Conservation (phyloP, 2,797 vertebrate genomes). For the Sparus aurata region DNA sequence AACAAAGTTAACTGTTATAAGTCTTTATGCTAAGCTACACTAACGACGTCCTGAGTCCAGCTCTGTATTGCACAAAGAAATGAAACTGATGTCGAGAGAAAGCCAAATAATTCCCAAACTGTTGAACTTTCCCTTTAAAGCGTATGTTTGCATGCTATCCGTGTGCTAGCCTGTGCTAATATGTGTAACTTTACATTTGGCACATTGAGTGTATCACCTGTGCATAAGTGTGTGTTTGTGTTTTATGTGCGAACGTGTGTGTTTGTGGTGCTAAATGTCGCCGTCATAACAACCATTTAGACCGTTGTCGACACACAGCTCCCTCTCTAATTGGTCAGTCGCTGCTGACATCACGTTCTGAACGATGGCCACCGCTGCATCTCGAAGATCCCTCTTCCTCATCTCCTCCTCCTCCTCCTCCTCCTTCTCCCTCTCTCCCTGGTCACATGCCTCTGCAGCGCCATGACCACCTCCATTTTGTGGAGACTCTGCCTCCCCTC, state of each 20-base stretch:
- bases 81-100: not conserved
- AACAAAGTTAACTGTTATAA: not conserved
- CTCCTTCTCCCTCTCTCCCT: constrained; percentile 60
- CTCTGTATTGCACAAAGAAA: not conserved
- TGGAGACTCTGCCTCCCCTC: constrained; percentile 33
- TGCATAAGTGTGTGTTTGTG: not conserved
- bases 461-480: constrained; percentile 53
- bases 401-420: constrained; percentile 68
- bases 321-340: constrained; percentile 83
- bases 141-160: not conserved
- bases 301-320: constrained; percentile 75
- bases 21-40: constrained; percentile 31
- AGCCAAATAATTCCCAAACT: not conserved
- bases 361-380: constrained; percentile 84
- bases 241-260: not conserved
- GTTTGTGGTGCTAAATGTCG: constrained; percentile 42
- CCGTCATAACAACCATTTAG: constrained; percentile 66
- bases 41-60: not conserved
- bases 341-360: constrained; percentile 82
- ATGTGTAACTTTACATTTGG: constrained; percentile 25
- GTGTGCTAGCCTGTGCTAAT: not conserved
- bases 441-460: constrained; percentile 56
- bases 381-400: constrained; percentile 81
- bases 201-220: not conserved
- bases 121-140: not conserved